Conservation (phyloP, 2,888 invertebrate species). For the Mycalesis mineus region DNA sequence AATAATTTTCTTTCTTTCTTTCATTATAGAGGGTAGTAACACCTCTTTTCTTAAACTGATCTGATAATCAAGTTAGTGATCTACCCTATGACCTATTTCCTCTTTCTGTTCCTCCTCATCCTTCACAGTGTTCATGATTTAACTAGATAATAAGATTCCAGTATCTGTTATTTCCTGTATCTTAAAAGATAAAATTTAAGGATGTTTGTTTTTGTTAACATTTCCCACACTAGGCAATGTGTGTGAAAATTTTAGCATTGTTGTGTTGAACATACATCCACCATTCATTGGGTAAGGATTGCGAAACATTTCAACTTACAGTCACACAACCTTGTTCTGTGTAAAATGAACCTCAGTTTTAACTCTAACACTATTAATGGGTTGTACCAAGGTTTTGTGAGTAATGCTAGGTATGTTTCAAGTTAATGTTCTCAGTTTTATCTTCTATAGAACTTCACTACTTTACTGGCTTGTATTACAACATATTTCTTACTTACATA, state of each 20-base stretch:
- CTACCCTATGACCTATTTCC: too few species aligned
- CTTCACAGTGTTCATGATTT: too few species aligned
- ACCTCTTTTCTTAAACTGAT: too few species aligned
- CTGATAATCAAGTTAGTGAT: too few species aligned
- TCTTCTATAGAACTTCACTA: too few species aligned
- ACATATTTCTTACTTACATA: too few species aligned
- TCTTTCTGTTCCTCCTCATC: too few species aligned
- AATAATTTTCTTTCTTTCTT: too few species aligned
- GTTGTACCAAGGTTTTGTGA: conserved; percentile 16
- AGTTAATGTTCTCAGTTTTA: not conserved
- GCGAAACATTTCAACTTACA: conserved; percentile 55
- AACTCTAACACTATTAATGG: conserved; percentile 25
- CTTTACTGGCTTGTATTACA: too few species aligned
- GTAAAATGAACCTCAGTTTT: conserved; percentile 46
- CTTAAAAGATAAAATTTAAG: conserved; percentile 2
- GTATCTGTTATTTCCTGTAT: conserved; percentile 13
- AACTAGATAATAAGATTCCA: conserved; percentile 8
- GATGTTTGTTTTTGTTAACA: conserved; percentile 7
- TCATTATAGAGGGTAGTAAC: too few species aligned
- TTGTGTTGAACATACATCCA: conserved; percentile 43
- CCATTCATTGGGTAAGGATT: conserved; percentile 49
- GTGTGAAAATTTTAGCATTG: conserved; percentile 72
- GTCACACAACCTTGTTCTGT: conserved; percentile 51
- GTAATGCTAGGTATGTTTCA: conserved; percentile 2
- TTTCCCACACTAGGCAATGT: conserved; percentile 39